These are phyloP conservation scores for Anabacerthia variegaticeps DNA, from an alignment of 2,797 vertebrate species.

Conservation along the genomic window DNA sequence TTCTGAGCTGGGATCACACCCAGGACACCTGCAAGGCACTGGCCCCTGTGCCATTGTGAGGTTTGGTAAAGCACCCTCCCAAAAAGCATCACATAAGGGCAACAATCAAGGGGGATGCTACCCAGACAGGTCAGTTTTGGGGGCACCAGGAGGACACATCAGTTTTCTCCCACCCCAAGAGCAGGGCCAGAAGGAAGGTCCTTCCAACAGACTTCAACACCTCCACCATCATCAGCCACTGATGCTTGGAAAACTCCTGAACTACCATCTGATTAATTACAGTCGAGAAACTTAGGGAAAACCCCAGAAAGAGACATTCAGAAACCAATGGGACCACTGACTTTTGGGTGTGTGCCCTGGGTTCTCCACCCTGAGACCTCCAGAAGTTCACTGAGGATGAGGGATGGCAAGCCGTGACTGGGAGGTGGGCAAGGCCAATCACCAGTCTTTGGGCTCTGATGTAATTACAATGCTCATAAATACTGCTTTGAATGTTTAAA, in stretches of 20 bases:
- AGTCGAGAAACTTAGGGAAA: background rate
- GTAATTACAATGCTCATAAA: background rate
- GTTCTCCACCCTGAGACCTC: background rate
- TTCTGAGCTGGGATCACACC: background rate
- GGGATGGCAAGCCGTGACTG: background rate
- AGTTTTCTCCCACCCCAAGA: background rate
- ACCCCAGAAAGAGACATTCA: background rate
- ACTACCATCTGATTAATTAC: fast-evolving
- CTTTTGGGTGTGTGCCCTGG: fast-evolving
- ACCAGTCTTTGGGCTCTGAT: background rate
- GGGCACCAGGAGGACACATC: background rate
- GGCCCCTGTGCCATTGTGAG: background rate
- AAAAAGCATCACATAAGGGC: fast-evolving
- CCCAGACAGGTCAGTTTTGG: background rate
- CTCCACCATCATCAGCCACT: background rate
- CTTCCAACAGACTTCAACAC: background rate
- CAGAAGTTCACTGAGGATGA: background rate
- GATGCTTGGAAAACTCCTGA: background rate
- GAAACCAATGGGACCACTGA: fast-evolving
- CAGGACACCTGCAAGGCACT: background rate
- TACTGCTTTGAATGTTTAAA: background rate
- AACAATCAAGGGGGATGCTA: background rate
- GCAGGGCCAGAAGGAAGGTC: background rate
- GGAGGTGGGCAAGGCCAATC: background rate
- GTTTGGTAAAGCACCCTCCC: fast-evolving